Evolutionary conservation across 1,140 invertebrate genomes (phyloP), one percentile per base, ranked within the genome.

Genomic region (Diorhabda sublineata): DNA sequence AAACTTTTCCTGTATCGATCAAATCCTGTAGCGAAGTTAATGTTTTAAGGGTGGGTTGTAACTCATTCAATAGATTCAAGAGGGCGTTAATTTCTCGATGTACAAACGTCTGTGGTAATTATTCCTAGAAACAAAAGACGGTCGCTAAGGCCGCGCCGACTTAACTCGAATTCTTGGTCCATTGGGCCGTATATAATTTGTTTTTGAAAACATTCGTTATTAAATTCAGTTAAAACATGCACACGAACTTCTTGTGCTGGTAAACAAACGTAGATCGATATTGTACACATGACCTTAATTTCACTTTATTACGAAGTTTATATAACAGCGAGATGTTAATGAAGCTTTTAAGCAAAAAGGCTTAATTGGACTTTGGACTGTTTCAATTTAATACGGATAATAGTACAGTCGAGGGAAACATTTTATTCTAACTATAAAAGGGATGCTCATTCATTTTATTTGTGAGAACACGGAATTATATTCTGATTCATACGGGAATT

Each of bases 171-270:
- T 52, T 52, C 47, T 6, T 52, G 47, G 47, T 52, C 47, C 47
- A 52, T 52, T n/a, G 47, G n/a, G 47, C 47, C 47, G 47, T 6
- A 52, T 52, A 52, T 52, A 52, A 52, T 52, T 52, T 52, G 47
- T 52, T 52, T 52, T 52, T 52, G 47, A 52, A 52, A 52, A 52
- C 47, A 52, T n/a, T 52, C 47, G 47, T 52, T 52, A 52, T 52
- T 52, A 52, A 52, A 52, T 52, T 52, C 47, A 52, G 47, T 52
- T 52, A 52, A 8, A 52, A 52, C 47, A 52, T 52, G 47, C 47
- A 52, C 6, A 52, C n/a, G 47, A 6, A 52, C 6, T 8, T 52
- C 47, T 52, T 52, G 47, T 8, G 47, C 47, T n/a, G 47, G 47
- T 52, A 52, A 52, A 52, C 47, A 52, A 52, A n/a, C 6, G 47